Percentiles rank a stretch among this genome's conserved stretches.
Evolutionary conservation across 2,888 invertebrate genomes (phyloP).

Genomic region (Odontocerum albicorne): DNA sequence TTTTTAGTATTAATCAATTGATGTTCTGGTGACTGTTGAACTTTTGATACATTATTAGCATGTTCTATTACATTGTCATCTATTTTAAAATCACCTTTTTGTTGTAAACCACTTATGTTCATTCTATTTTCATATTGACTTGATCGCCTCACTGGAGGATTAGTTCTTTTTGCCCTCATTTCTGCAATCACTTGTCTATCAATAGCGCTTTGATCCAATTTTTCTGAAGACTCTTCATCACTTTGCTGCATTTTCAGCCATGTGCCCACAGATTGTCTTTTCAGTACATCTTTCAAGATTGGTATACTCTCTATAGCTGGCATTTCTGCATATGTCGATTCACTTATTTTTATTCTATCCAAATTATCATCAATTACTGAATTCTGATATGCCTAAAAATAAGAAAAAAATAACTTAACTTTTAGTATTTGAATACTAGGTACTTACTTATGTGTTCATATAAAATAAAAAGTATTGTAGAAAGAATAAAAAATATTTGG

Average conservation of each 20-base stretch:
- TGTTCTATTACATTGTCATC: no score
- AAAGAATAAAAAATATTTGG: no score
- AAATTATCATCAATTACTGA: not conserved
- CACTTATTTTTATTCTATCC: not conserved
- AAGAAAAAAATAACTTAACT: not conserved
- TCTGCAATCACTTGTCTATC: conserved; percentile 28
- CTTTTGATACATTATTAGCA: not conserved
- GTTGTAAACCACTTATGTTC: not conserved
- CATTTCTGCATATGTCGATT: not conserved
- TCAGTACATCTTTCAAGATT: not conserved
- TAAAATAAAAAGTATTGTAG: no score
- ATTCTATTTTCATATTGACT: conserved; percentile 7
- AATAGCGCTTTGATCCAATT: conserved; percentile 29
- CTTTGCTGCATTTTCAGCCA: conserved; percentile 18
- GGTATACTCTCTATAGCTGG: not conserved
- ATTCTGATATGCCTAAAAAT: conserved; percentile 4
- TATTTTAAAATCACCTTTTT: no score
- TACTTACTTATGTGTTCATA: no score
- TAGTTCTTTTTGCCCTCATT: conserved; percentile 33
- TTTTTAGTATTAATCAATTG: no score
- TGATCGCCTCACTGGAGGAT: conserved; percentile 33
- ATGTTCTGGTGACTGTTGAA: no score
- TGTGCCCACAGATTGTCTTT: conserved; percentile 26
- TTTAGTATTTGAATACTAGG: not conserved
- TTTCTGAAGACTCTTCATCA: conserved; percentile 5